A percentile compares a stretch with the other conserved stretches of the same genome.
Evolutionary conservation across 2,888 invertebrate species (phyloP).

Genomic region (Belgica antarctica): DNA sequence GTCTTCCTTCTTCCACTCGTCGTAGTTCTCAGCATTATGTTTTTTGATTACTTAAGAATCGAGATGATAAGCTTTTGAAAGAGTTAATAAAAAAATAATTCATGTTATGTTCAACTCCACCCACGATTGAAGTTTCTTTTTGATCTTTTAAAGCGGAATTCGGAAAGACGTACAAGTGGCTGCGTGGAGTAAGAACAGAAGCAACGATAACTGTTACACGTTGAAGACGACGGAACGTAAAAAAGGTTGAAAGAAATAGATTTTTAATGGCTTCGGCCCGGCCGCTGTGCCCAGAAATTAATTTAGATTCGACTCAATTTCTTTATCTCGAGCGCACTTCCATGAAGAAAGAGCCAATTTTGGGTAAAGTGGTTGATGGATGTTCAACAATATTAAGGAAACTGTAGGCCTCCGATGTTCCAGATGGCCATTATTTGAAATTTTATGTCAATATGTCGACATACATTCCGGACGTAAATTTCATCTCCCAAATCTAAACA

Average conservation of each 20-base stretch:
- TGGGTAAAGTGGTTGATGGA: slow-evolving; percentile 16
- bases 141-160: background rate
- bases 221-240: background rate
- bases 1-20: background rate
- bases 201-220: background rate
- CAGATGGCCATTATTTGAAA: slow-evolving; percentile 20
- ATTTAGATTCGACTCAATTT: slow-evolving; percentile 12
- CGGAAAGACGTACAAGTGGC: background rate
- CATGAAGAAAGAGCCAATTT: background rate
- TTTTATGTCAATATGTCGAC: slow-evolving; percentile 20
- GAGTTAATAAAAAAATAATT: background rate
- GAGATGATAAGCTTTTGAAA: background rate
- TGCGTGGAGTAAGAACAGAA: background rate
- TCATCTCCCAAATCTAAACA: slow-evolving; percentile 13
- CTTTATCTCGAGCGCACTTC: slow-evolving; percentile 5
- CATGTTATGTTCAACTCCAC: background rate
- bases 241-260: slow-evolving; percentile 19
- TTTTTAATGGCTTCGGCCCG: slow-evolving; percentile 23
- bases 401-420: background rate
- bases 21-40: background rate
- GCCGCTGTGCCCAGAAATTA: background rate
- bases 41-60: background rate
- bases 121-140: slow-evolving; percentile 9
- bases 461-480: slow-evolving; percentile 22
- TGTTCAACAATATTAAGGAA: slow-evolving; percentile 9